phyloP scores from a whole-genome alignment of 1,140 invertebrate genomes.

The Sesamia nonagrioides region DNA sequence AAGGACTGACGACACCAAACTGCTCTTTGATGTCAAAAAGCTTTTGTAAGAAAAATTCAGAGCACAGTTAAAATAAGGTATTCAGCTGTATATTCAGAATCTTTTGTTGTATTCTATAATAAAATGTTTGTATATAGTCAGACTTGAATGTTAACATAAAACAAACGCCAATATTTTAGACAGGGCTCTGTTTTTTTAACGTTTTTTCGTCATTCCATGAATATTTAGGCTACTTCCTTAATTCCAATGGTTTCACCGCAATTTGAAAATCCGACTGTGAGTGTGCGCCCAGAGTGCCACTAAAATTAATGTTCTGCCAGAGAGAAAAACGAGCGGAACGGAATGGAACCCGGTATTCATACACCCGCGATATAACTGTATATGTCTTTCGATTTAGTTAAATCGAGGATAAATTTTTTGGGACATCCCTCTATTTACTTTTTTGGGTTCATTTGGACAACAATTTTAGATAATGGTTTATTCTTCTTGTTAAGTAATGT shows the following conservation, averaged over 20 bases:
- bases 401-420: slow-evolving; percentile 74
- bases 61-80: slow-evolving; percentile 10
- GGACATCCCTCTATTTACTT: slow-evolving; percentile 38
- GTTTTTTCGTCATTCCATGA: slow-evolving; percentile 42
- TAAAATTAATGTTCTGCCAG: slow-evolving; percentile 86
- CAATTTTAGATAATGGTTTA: background rate
- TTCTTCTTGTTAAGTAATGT: background rate
- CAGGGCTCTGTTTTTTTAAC: background rate
- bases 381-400: slow-evolving; percentile 73
- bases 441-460: background rate
- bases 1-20: slow-evolving; percentile 28
- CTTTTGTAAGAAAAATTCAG: slow-evolving; percentile 36
- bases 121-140: background rate
- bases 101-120: slow-evolving; percentile 3
- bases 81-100: slow-evolving; percentile 5
- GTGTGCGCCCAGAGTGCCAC: slow-evolving; percentile 77
- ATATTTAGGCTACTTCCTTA: slow-evolving; percentile 66
- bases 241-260: slow-evolving; percentile 78
- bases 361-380: slow-evolving; percentile 50
- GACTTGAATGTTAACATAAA: background rate
- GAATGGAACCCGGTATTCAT: slow-evolving; percentile 62
- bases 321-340: slow-evolving; percentile 84
- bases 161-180: background rate
- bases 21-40: slow-evolving; percentile 38
- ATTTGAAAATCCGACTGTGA: slow-evolving; percentile 80